phyloP scores from a whole-genome alignment of 2,888 invertebrate species.

The Aromia moschata region DNA sequence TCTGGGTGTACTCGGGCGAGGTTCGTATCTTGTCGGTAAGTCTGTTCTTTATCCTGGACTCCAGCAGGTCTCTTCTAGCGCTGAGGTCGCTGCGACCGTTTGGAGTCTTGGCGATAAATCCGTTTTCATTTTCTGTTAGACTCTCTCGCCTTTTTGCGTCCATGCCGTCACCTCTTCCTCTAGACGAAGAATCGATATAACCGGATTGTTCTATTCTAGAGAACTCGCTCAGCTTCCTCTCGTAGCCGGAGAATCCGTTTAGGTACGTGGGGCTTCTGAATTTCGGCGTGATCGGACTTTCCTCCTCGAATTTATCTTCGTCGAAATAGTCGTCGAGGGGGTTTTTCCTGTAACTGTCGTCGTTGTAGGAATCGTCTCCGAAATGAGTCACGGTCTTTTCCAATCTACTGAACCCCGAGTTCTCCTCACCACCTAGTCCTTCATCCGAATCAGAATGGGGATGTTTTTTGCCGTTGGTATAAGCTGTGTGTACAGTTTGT shows the following conservation, averaged over 20 bases:
- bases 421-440: conserved; percentile 78
- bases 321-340: conserved; percentile 63
- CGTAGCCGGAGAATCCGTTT: conserved; percentile 65
- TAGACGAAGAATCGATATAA: conserved; percentile 63
- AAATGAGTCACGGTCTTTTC: conserved; percentile 59
- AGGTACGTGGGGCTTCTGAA: conserved; percentile 67
- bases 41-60: conserved; percentile 76
- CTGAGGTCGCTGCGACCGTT: conserved; percentile 70
- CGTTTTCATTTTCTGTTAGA: conserved; percentile 58
- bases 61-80: conserved; percentile 77
- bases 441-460: conserved; percentile 80
- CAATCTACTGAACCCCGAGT: conserved; percentile 56
- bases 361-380: conserved; percentile 55
- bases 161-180: conserved; percentile 75
- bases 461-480: conserved; percentile 62
- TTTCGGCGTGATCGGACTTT: conserved; percentile 69
- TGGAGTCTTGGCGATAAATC: conserved; percentile 38
- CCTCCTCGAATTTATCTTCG: conserved; percentile 64
- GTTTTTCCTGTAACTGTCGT: conserved; percentile 54
- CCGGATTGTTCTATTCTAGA: conserved; percentile 56
- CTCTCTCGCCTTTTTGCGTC: conserved; percentile 68
- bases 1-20: conserved; percentile 59
- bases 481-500: conserved; percentile 67
- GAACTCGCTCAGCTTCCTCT: conserved; percentile 61
- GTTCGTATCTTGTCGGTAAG: conserved; percentile 61